Percentiles rank a stretch among this genome's conserved stretches.
phyloP scores from a whole-genome alignment of 2,113 vertebrate species.

The Campylomormyrus tamandua region DNA sequence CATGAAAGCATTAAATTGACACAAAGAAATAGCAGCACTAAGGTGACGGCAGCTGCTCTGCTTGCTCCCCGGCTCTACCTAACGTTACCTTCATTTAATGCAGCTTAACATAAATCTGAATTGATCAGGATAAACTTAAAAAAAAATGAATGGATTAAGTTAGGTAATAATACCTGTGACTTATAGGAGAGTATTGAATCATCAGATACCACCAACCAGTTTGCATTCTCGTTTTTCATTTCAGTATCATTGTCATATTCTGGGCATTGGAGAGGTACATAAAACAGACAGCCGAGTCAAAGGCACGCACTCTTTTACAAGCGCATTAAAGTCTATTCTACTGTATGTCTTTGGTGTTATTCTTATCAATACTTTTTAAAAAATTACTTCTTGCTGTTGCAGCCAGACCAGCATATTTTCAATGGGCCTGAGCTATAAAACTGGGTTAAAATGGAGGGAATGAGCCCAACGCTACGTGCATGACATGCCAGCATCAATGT shows the following conservation, averaged over 20 bases:
- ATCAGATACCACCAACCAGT: not conserved
- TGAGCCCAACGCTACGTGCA: constrained; percentile 13
- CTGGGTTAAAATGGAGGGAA: constrained; percentile 8
- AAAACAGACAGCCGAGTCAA: not conserved
- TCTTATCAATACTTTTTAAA: not conserved
- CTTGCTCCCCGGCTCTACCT: not conserved
- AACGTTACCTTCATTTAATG: not conserved
- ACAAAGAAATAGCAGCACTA: not conserved
- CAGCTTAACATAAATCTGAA: not conserved
- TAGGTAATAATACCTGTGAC: not conserved
- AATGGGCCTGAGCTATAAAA: not conserved
- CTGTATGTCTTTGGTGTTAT: not conserved
- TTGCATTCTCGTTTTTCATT: not conserved
- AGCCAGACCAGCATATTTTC: not conserved
- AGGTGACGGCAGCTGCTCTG: not conserved
- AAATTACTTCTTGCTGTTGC: not conserved
- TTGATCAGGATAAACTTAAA: not conserved
- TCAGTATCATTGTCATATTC: not conserved
- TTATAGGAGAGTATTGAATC: not conserved
- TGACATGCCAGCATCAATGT: not conserved
- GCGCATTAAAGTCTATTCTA: not conserved
- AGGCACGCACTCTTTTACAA: not conserved
- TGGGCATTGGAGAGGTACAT: not conserved
- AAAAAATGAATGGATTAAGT: not conserved
- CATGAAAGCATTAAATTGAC: not conserved